Percentiles rank a stretch among this genome's conserved stretches.
Evolutionary conservation across 2,888 invertebrate species (phyloP).

Genomic region (Orchestes rusci): DNA sequence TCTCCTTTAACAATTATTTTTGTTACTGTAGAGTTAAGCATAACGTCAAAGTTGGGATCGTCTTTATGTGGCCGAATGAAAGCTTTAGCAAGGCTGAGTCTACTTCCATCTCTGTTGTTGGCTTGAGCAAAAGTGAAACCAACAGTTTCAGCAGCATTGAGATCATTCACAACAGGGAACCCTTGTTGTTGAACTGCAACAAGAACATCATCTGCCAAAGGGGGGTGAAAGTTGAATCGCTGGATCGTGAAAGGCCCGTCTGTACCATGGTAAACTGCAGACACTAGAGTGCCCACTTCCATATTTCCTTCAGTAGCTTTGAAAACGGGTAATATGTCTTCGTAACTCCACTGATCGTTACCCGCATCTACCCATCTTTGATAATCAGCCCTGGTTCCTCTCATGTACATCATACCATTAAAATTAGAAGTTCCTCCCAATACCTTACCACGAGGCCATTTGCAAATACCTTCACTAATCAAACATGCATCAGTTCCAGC

Average conservation of each 20-base stretch:
- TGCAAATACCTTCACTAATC: constrained; percentile 47
- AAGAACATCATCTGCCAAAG: constrained; percentile 49
- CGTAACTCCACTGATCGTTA: not conserved
- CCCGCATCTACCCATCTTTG: constrained; percentile 48
- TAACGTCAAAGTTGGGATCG: constrained; percentile 52
- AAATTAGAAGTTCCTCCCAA: constrained; percentile 61
- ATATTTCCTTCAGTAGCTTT: not conserved
- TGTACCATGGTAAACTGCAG: constrained; percentile 50
- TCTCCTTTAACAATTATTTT: constrained; percentile 45
- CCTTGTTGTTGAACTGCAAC: constrained; percentile 57
- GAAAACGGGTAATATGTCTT: not conserved
- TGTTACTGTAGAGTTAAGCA: constrained; percentile 54
- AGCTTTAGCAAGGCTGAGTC: constrained; percentile 50
- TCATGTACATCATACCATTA: constrained; percentile 58
- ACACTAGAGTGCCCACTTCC: not conserved
- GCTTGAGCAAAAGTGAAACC: constrained; percentile 57
- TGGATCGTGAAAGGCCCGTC: constrained; percentile 58
- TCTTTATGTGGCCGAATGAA: constrained; percentile 52
- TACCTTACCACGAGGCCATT: constrained; percentile 62
- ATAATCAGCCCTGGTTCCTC: constrained; percentile 53
- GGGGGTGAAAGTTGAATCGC: constrained; percentile 53
- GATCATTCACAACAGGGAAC: constrained; percentile 50
- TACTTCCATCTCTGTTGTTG: constrained; percentile 38
- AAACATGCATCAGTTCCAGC: constrained; percentile 55
- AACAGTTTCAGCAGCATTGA: constrained; percentile 53